A percentile compares a stretch with the other conserved stretches of the same genome.
Evolutionary conservation across 2,888 invertebrate genomes (phyloP).

Genomic region (Dryadula phaetusa): DNA sequence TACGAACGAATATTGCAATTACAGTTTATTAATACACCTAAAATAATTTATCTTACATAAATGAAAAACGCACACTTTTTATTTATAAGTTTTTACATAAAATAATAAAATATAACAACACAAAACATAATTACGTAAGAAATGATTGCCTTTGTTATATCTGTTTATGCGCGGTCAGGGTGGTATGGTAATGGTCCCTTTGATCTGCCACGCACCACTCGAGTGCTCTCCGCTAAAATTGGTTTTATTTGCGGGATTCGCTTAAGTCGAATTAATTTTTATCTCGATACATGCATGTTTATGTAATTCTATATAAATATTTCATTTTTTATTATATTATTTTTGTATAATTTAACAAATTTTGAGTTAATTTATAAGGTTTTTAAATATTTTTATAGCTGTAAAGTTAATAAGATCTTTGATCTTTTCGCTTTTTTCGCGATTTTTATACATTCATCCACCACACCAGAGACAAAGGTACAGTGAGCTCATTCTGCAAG

Average conservation of each 20-base stretch:
- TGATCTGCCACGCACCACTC: conserved; percentile 57
- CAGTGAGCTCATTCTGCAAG: no score
- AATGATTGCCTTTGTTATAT: conserved; percentile 49
- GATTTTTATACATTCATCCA: no score
- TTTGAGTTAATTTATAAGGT: not conserved
- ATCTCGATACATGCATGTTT: conserved; percentile 22
- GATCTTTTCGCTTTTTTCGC: no score
- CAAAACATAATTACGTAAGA: conserved; percentile 31
- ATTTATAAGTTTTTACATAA: not conserved
- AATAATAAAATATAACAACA: not conserved
- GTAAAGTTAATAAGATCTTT: no score
- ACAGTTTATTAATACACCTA: no score
- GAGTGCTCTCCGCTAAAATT: conserved; percentile 42
- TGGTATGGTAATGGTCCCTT: conserved; percentile 52
- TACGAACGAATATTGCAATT: no score
- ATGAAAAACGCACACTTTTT: no score
- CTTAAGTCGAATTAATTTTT: conserved; percentile 28
- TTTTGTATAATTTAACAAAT: not conserved
- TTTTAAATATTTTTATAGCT: no score
- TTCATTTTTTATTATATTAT: conserved; percentile 13
- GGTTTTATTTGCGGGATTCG: conserved; percentile 38
- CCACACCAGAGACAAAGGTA: no score
- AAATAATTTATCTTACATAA: no score
- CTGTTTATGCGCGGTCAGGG: conserved; percentile 55
- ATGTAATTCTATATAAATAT: conserved; percentile 3